Evolutionary conservation across 2,797 vertebrate genomes (phyloP).

Genomic region (Notolepis coatsorum): DNA sequence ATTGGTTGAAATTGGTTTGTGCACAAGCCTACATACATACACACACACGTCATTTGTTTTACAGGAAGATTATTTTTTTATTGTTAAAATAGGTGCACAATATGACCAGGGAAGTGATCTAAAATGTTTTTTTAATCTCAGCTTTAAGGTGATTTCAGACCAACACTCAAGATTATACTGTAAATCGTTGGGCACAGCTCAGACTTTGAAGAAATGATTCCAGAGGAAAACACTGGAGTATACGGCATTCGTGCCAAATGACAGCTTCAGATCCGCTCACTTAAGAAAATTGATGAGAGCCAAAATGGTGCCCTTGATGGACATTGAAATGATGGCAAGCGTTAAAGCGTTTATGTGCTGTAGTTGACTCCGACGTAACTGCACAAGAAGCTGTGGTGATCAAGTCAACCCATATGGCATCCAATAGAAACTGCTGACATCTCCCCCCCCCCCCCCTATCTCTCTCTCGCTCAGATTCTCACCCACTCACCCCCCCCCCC

Average conservation of each 20-base stretch:
- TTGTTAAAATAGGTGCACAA: too few species aligned
- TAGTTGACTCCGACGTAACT: slow-evolving; percentile 73
- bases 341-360: slow-evolving; percentile 78
- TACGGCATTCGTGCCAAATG: slow-evolving; percentile 57
- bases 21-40: too few species aligned
- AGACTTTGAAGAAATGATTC: slow-evolving; percentile 45
- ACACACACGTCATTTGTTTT: too few species aligned
- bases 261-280: slow-evolving; percentile 70
- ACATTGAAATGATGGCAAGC: slow-evolving; percentile 72
- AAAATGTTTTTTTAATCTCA: too few species aligned
- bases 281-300: slow-evolving; percentile 72
- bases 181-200: too few species aligned
- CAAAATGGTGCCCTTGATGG: slow-evolving; percentile 77
- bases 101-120: too few species aligned
- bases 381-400: slow-evolving; percentile 62
- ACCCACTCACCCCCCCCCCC: slow-evolving; percentile 7
- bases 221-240: slow-evolving; percentile 43
- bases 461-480: neutral
- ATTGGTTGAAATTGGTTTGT: too few species aligned
- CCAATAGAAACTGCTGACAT: slow-evolving; percentile 16
- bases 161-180: too few species aligned
- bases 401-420: slow-evolving; percentile 57
- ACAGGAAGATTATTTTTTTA: too few species aligned
- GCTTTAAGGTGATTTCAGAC: too few species aligned
- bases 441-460: slow-evolving; percentile 1